Evolutionary conservation across 2,888 invertebrate species (phyloP).

Genomic region (Gonocerus acuteangulatus): DNA sequence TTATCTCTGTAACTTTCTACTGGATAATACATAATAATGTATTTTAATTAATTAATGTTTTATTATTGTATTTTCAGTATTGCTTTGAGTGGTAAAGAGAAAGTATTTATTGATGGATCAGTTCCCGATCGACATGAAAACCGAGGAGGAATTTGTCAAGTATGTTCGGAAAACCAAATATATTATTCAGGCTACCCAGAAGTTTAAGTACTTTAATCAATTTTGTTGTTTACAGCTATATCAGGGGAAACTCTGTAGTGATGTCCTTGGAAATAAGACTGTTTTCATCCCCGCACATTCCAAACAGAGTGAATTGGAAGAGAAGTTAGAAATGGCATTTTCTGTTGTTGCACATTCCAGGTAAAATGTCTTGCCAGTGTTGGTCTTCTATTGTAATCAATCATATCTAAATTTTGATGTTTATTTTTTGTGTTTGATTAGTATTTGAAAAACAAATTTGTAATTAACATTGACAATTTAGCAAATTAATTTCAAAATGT

Average conservation of each 20-base stretch:
- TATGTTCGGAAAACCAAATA: not conserved
- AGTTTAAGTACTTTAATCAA: too few relatives aligned
- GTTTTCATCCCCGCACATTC: slow-evolving; percentile 79
- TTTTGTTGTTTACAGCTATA: slow-evolving; percentile 60
- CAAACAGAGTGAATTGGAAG: slow-evolving; percentile 71
- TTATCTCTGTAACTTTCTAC: too few relatives aligned
- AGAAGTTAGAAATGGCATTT: slow-evolving; percentile 71
- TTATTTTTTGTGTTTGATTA: too few relatives aligned
- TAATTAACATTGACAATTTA: too few relatives aligned
- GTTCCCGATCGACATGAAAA: slow-evolving; percentile 18
- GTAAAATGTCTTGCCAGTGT: slow-evolving; percentile 45
- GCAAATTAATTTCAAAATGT: too few relatives aligned
- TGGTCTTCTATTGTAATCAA: not conserved
- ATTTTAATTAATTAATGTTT: too few relatives aligned
- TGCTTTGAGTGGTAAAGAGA: slow-evolving; percentile 24
- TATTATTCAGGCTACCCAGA: too few relatives aligned
- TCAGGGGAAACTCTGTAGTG: slow-evolving; percentile 69
- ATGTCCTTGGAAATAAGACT: slow-evolving; percentile 67
- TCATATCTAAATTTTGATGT: not conserved
- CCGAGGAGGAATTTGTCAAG: slow-evolving; percentile 30
- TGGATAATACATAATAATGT: too few relatives aligned
- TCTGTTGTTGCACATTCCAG: slow-evolving; percentile 79
- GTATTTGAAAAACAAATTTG: too few relatives aligned
- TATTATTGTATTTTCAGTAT: slow-evolving; percentile 17
- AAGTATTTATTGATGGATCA: slow-evolving; percentile 26